These are phyloP conservation scores for Indicator indicator DNA, from an alignment of 2,113 vertebrate species.

Conservation along the genomic window DNA sequence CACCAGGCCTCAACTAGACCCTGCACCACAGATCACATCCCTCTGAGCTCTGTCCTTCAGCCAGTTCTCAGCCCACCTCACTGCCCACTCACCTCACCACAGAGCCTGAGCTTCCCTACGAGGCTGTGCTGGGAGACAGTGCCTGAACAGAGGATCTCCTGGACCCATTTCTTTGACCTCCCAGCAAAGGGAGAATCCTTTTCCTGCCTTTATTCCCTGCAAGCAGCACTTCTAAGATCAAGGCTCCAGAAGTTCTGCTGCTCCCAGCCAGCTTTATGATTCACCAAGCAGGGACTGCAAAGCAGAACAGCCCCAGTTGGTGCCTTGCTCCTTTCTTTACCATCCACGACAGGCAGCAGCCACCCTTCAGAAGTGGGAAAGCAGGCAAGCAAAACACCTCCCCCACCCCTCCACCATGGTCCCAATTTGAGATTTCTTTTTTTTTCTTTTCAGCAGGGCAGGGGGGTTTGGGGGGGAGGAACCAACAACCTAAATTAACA, in stretches of 20 bases:
- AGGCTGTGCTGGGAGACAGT: no score
- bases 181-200: neutral
- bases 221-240: rapidly evolving
- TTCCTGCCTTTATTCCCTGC: neutral
- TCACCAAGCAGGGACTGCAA: neutral
- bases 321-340: neutral
- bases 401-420: neutral
- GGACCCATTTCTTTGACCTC: neutral
- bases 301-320: neutral
- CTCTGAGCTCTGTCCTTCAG: no score
- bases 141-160: neutral
- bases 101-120: no score
- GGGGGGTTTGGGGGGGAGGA: no score
- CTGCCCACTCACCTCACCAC: no score
- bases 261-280: neutral
- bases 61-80: no score
- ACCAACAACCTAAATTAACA: conserved; percentile 14
- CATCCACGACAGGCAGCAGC: neutral
- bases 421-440: neutral
- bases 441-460: neutral
- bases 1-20: no score
- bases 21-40: no score
- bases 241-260: neutral
- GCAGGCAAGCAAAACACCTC: conserved; percentile 6
- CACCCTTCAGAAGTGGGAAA: neutral